These are phyloP conservation scores for Porites australiensis DNA, from an alignment of 64 coral and sea anemone species.

Conservation along the genomic window DNA sequence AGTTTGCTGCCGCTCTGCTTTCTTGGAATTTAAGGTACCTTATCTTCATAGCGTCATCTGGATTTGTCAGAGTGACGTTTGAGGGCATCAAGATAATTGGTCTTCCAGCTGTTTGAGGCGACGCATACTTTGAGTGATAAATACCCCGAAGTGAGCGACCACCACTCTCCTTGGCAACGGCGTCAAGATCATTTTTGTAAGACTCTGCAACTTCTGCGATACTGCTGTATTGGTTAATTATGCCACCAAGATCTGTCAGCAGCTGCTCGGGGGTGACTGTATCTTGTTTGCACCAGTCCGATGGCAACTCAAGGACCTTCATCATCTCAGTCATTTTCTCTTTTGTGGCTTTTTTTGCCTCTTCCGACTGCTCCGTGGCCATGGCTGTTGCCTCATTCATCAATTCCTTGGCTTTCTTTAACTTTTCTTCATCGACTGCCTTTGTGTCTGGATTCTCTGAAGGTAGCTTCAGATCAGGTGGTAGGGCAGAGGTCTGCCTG, in stretches of 20 bases:
- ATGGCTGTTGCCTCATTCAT: slow-evolving; percentile 8
- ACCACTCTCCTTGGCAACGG: neutral
- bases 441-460: neutral
- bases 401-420: neutral
- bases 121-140: neutral
- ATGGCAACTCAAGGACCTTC: neutral
- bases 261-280: neutral
- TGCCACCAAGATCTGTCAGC: neutral
- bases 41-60: neutral
- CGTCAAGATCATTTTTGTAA: slow-evolving; percentile 11
- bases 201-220: neutral
- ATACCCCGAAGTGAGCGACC: neutral
- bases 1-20: neutral
- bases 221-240: neutral
- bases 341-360: neutral
- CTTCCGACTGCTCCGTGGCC: neutral
- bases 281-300: neutral
- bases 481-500: neutral
- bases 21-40: slow-evolving; percentile 12
- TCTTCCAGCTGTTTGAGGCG: neutral
- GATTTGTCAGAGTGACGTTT: neutral
- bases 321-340: neutral
- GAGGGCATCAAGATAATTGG: neutral
- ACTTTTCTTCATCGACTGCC: neutral
- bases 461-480: slow-evolving; percentile 22